These are phyloP conservation scores for Macrotus californicus DNA, from an alignment of 2,113 vertebrate species.

Conservation along the genomic window DNA sequence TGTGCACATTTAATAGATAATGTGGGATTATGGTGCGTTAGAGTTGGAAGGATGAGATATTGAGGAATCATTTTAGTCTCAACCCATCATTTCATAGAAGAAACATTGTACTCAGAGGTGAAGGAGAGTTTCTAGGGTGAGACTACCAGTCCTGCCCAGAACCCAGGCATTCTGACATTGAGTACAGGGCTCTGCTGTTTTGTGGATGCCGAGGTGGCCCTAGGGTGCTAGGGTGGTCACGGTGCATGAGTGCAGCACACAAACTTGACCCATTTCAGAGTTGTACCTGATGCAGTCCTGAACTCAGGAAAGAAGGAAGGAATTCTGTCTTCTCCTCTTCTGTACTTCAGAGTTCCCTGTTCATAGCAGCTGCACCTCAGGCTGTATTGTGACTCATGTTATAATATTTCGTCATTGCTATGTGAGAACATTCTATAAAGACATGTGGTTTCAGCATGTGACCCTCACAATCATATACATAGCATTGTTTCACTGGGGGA, in stretches of 20 bases:
- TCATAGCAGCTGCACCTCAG: background rate
- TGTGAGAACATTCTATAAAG: background rate
- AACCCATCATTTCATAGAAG: background rate
- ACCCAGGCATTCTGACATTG: background rate
- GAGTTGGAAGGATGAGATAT: background rate
- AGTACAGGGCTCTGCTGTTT: background rate
- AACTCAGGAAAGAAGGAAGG: background rate
- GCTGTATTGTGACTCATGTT: background rate
- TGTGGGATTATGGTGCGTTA: too few species aligned
- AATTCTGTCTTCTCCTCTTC: background rate
- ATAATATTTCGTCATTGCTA: background rate
- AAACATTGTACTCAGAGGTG: background rate
- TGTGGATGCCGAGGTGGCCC: background rate
- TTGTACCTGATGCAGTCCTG: background rate
- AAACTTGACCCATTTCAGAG: background rate
- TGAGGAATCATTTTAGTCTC: background rate
- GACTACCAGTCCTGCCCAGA: background rate
- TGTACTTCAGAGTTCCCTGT: background rate
- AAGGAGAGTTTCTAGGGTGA: background rate
- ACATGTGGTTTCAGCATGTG: background rate
- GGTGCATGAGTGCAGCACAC: too few species aligned
- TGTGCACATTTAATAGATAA: background rate
- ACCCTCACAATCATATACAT: background rate
- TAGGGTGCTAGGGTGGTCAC: background rate
- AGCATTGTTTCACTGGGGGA: background rate